phyloP scores from a whole-genome alignment of 2,113 vertebrate genomes.

The Reinhardtius hippoglossoides region DNA sequence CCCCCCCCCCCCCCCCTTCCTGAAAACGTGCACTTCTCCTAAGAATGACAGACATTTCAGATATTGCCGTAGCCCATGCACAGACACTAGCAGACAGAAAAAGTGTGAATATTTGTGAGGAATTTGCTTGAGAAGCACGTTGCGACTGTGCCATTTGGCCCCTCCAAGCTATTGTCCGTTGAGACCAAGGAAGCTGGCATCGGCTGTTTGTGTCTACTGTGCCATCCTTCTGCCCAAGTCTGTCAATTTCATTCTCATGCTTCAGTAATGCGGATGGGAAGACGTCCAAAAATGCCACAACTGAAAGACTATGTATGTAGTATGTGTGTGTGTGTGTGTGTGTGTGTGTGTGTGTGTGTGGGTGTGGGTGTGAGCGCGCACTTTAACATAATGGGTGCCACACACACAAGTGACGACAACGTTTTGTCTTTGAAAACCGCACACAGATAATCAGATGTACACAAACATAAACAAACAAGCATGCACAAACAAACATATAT shows the following conservation, averaged over 20 bases:
- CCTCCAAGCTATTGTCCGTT: slow-evolving; percentile 61
- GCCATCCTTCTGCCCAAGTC: slow-evolving; percentile 68
- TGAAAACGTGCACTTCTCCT: slow-evolving; percentile 3
- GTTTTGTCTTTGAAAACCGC: slow-evolving; percentile 22
- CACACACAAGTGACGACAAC: slow-evolving; percentile 30
- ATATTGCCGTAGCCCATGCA: slow-evolving; percentile 6
- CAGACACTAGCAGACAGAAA: slow-evolving; percentile 16
- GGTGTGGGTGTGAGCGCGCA: not conserved
- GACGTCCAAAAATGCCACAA: slow-evolving; percentile 59
- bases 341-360: not conserved
- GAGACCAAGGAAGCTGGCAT: slow-evolving; percentile 71
- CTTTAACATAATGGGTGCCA: slow-evolving; percentile 35
- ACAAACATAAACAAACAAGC: slow-evolving; percentile 43
- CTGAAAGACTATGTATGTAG: slow-evolving; percentile 41
- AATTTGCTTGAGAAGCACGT: slow-evolving; percentile 72
- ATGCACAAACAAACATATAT: slow-evolving; percentile 26
- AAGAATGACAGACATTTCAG: slow-evolving; percentile 42
- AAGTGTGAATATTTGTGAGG: slow-evolving; percentile 62
- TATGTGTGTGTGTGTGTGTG: slow-evolving; percentile 9
- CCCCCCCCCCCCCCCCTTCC: not conserved
- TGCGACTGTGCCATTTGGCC: slow-evolving; percentile 71
- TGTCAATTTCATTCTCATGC: slow-evolving; percentile 82
- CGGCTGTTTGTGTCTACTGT: slow-evolving; percentile 63
- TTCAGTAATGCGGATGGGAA: slow-evolving; percentile 69
- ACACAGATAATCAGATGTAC: slow-evolving; percentile 1